These are phyloP conservation scores for Saturnia pavonia DNA, from an alignment of 2,888 invertebrate genomes.

Conservation along the genomic window DNA sequence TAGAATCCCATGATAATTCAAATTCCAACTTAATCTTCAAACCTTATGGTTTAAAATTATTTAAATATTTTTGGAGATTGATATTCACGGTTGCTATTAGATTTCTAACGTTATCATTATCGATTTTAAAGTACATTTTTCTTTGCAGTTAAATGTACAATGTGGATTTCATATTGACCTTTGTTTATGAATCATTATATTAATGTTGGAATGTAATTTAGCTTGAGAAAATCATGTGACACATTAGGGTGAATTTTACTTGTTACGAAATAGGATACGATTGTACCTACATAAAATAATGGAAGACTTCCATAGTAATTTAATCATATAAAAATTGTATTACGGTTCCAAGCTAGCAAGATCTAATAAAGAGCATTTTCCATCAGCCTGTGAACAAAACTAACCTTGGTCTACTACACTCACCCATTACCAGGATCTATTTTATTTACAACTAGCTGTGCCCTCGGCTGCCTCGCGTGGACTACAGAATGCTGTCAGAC, in stretches of 20 bases:
- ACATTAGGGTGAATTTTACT: not conserved
- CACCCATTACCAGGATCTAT: no score
- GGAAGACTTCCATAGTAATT: no score
- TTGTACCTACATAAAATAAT: no score
- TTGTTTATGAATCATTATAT: slow-evolving; percentile 9
- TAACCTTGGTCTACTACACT: no score
- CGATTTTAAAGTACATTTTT: not conserved
- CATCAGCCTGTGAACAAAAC: no score
- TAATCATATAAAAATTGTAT: no score
- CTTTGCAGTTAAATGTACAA: not conserved
- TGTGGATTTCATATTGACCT: slow-evolving; percentile 3
- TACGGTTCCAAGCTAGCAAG: no score
- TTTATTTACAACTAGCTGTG: no score
- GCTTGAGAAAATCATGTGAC: slow-evolving; percentile 3
- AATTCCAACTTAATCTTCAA: not conserved
- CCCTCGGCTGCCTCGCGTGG: no score
- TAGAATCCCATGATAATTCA: not conserved
- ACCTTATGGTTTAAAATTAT: not conserved
- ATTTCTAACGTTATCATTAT: not conserved
- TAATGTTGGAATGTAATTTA: slow-evolving; percentile 7
- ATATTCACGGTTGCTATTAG: not conserved
- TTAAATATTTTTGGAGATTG: not conserved
- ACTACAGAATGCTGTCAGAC: no score
- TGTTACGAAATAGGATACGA: not conserved
- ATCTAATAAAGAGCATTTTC: no score